A percentile compares a stretch with the other conserved stretches of the same genome.
These are phyloP conservation scores for Drosophila ercepeae DNA, from an alignment of 1,140 invertebrate genomes.

Conservation along the genomic window DNA sequence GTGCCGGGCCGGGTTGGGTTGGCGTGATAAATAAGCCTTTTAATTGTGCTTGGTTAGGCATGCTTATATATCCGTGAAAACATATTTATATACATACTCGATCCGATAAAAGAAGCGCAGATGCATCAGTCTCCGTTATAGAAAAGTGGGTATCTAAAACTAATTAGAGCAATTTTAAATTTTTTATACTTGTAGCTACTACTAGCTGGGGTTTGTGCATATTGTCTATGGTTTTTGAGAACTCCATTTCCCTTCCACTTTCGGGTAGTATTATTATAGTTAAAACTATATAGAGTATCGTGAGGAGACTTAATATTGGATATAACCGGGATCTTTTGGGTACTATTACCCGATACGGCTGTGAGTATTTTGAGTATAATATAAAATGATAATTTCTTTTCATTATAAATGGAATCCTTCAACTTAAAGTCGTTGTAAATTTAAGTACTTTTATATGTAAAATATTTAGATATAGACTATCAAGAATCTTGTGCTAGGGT, in stretches of 20 bases:
- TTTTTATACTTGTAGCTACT: conserved; percentile 39
- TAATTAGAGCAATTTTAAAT: conserved; percentile 52
- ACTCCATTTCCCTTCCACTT: conserved; percentile 32
- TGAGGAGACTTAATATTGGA: too few relatives aligned
- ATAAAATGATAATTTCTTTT: too few relatives aligned
- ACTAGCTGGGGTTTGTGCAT: conserved; percentile 35
- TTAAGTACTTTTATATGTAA: background rate
- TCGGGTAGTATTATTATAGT: background rate
- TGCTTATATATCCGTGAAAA: conserved; percentile 9
- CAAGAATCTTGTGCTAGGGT: conserved; percentile 13
- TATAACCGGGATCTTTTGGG: background rate
- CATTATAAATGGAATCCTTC: too few relatives aligned
- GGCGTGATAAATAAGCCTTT: conserved; percentile 56
- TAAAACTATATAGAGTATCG: background rate
- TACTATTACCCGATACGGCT: too few relatives aligned
- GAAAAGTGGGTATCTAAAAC: conserved; percentile 52
- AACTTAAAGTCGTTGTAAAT: too few relatives aligned
- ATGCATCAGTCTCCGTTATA: conserved; percentile 70
- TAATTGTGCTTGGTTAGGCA: conserved; percentile 25
- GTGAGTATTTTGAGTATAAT: background rate
- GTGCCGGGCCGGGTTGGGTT: too few relatives aligned
- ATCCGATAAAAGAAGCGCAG: conserved; percentile 43
- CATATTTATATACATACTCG: conserved; percentile 31
- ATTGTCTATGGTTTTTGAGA: conserved; percentile 23
- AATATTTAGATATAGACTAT: background rate